Evolutionary conservation across 2,888 invertebrate species (phyloP).

Genomic region (Andrena chrysosceles): DNA sequence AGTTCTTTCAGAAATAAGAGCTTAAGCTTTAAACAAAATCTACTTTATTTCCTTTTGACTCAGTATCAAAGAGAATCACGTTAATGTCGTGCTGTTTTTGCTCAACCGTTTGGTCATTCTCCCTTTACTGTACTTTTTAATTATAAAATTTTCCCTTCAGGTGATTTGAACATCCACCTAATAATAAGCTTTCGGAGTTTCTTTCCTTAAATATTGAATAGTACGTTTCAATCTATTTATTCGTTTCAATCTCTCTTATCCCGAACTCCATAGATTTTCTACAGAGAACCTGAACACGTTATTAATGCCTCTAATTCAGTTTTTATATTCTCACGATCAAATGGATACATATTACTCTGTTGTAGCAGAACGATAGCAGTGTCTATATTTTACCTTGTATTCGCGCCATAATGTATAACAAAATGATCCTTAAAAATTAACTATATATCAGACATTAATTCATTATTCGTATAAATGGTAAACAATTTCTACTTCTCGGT

Average conservation of each 20-base stretch:
- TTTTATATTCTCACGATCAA: conserved; percentile 73
- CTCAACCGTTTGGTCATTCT: no score
- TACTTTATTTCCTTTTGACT: no score
- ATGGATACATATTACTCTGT: conserved; percentile 25
- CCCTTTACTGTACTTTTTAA: no score
- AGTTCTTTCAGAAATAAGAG: no score
- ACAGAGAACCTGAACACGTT: background rate
- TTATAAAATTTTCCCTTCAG: background rate
- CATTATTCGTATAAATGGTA: background rate
- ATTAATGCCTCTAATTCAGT: conserved; percentile 31
- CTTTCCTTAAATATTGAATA: background rate
- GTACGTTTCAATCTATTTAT: no score
- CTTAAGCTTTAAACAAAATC: no score
- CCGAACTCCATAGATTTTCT: background rate
- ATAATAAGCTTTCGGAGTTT: background rate
- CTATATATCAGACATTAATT: background rate
- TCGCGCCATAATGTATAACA: background rate
- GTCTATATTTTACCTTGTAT: no score
- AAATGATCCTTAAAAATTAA: background rate
- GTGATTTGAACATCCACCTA: background rate
- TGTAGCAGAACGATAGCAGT: no score
- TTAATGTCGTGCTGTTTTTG: no score
- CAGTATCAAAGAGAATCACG: no score
- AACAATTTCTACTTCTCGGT: background rate
- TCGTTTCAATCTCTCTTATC: background rate